These are phyloP conservation scores for Cyclophora punctaria DNA, from an alignment of 2,888 invertebrate genomes.

Conservation along the genomic window DNA sequence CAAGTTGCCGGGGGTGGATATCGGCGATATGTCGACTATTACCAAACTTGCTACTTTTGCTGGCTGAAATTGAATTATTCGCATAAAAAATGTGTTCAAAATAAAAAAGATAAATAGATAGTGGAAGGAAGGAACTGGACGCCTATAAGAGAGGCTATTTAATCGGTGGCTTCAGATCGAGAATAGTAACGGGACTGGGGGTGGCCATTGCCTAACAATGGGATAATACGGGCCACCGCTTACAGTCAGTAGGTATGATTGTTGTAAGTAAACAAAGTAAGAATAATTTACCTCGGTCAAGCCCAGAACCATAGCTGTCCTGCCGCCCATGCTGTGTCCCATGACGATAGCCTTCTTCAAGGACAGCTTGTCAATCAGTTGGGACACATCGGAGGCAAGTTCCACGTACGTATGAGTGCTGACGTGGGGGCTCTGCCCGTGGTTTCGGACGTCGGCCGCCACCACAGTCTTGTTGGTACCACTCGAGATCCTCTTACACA, in stretches of 20 bases:
- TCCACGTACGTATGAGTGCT: constrained; percentile 82
- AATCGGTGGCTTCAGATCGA: no score
- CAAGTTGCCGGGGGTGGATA: constrained; percentile 65
- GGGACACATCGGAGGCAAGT: constrained; percentile 77
- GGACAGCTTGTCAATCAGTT: constrained; percentile 78
- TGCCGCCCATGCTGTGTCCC: constrained; percentile 97
- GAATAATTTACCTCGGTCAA: constrained; percentile 13
- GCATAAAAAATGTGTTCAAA: constrained; percentile 1
- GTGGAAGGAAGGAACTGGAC: no score
- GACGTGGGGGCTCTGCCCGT: constrained; percentile 93
- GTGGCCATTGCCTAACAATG: no score
- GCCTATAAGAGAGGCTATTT: no score
- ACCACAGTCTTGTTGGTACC: constrained; percentile 84
- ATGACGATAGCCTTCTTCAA: constrained; percentile 40
- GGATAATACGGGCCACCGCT: no score
- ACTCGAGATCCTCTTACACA: constrained; percentile 82
- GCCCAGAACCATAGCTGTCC: constrained; percentile 83
- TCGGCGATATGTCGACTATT: constrained; percentile 82
- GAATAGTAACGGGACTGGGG: no score
- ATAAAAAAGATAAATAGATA: no score
- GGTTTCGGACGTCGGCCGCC: constrained; percentile 93
- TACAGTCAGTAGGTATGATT: background rate
- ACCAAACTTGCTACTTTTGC: constrained; percentile 74
- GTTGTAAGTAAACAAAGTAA: constrained; percentile 11
- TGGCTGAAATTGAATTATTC: constrained; percentile 48